A percentile compares a stretch with the other conserved stretches of the same genome.
These are phyloP conservation scores for Sphenodon punctatus DNA, from an alignment of 2,797 vertebrate species.

Conservation along the genomic window DNA sequence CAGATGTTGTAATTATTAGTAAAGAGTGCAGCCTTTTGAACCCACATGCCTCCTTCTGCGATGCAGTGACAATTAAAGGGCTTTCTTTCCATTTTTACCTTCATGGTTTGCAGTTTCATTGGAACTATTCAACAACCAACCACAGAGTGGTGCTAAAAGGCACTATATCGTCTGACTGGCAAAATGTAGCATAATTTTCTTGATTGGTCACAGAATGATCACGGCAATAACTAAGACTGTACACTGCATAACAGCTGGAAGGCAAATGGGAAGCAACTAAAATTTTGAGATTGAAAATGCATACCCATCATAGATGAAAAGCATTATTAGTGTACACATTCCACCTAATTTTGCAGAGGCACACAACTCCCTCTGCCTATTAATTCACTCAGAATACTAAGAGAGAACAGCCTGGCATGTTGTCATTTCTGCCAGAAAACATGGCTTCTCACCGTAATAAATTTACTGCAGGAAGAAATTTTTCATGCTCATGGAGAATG, in stretches of 20 bases:
- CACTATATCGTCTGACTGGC: background rate
- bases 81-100: background rate
- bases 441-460: background rate
- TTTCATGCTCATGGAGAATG: background rate
- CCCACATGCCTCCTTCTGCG: too few relatives aligned
- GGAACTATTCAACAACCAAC: background rate
- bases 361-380: background rate
- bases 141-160: conserved; percentile 58
- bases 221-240: background rate
- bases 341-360: background rate
- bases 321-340: background rate
- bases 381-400: background rate
- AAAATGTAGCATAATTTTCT: background rate
- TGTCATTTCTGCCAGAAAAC: background rate
- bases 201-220: background rate
- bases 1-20: too few relatives aligned
- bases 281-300: background rate
- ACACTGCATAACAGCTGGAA: background rate
- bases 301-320: background rate
- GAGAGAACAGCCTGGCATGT: background rate
- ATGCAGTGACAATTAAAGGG: too few relatives aligned
- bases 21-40: too few relatives aligned
- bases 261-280: background rate
- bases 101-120: background rate
- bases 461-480: background rate